These are phyloP conservation scores for Martes martes DNA, from an alignment of 2,113 vertebrate genomes.

Conservation along the genomic window DNA sequence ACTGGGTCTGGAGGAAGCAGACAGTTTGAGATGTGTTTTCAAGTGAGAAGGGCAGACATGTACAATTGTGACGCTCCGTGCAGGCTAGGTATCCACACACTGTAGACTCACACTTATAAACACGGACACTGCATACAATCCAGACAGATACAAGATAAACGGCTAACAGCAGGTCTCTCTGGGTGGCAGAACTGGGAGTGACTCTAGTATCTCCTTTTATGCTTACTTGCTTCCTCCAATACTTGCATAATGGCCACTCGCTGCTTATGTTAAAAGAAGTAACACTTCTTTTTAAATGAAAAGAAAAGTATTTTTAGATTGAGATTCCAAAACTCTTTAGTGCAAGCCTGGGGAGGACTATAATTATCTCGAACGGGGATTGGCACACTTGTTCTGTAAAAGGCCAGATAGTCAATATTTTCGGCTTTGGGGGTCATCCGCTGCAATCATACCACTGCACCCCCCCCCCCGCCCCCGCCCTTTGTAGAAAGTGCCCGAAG, in stretches of 20 bases:
- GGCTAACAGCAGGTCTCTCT: neutral
- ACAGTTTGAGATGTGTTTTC: neutral
- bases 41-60: neutral
- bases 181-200: neutral
- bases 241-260: constrained; percentile 27
- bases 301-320: constrained; percentile 52
- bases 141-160: neutral
- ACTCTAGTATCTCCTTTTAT: neutral
- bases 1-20: neutral
- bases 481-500: neutral
- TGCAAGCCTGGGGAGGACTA: neutral
- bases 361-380: constrained; percentile 9
- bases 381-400: neutral
- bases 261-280: neutral
- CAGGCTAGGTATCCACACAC: neutral
- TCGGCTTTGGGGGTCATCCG: neutral
- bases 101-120: too few relatives aligned
- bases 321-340: neutral
- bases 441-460: neutral
- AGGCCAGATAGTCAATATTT: neutral
- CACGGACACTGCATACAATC: neutral
- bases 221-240: neutral
- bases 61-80: neutral
- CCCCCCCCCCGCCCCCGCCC: neutral
- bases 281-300: constrained; percentile 47